Conservation (phyloP, 2,113 vertebrate species). For the Lasiurus cinereus region DNA sequence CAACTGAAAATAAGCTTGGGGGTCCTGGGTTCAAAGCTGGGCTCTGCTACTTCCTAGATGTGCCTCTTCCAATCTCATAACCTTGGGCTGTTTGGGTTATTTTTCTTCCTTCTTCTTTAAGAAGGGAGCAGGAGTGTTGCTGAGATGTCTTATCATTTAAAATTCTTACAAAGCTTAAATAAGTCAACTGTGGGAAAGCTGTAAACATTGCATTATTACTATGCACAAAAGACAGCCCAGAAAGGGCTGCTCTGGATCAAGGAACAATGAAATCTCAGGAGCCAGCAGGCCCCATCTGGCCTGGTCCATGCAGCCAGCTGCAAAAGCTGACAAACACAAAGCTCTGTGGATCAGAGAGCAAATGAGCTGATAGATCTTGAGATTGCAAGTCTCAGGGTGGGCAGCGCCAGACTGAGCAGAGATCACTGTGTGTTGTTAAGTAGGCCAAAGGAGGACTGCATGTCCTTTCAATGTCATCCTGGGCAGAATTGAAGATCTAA, state of each 20-base stretch:
- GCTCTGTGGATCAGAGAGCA: neutral
- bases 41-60: neutral
- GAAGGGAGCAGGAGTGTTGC: neutral
- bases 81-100: neutral
- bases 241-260: neutral
- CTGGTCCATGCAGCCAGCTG: neutral
- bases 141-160: neutral
- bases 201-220: neutral
- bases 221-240: neutral
- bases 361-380: neutral
- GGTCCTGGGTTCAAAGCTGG: neutral
- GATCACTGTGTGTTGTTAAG: neutral
- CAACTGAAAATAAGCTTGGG: neutral
- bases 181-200: neutral
- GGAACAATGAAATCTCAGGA: neutral
- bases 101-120: neutral
- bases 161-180: constrained; percentile 44
- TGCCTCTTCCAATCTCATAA: neutral
- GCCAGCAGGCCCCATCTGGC: neutral
- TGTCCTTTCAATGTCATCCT: neutral
- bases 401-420: neutral
- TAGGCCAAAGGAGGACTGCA: neutral
- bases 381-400: neutral
- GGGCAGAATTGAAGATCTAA: neutral
- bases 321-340: neutral